Conservation (phyloP, 2,113 vertebrate species). For the Pluvianellus socialis region DNA sequence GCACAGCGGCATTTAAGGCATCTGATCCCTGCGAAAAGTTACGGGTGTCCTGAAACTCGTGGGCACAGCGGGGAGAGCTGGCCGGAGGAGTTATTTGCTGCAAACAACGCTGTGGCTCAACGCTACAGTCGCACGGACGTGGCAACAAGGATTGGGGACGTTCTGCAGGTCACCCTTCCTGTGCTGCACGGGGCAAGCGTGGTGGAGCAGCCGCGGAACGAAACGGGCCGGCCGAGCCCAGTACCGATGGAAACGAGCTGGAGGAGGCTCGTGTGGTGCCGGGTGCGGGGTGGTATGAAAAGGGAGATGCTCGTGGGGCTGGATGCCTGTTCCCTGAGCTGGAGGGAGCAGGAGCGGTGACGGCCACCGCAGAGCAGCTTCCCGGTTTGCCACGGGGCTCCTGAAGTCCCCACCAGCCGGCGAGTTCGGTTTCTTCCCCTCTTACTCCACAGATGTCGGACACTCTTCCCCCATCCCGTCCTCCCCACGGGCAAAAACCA, state of each 20-base stretch:
- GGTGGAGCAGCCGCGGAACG: neutral
- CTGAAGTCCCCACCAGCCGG: neutral
- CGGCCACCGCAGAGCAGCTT: neutral
- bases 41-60: neutral
- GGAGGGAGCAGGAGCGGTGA: neutral
- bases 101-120: rapidly evolving
- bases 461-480: neutral
- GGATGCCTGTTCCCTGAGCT: rapidly evolving
- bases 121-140: rapidly evolving
- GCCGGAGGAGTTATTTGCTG: rapidly evolving
- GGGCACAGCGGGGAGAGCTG: neutral
- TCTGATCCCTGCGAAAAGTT: neutral
- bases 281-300: neutral
- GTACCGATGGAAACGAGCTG: neutral
- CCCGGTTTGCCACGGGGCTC: neutral
- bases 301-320: neutral
- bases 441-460: neutral
- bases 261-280: neutral
- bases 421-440: neutral
- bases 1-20: neutral
- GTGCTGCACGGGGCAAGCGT: rapidly evolving
- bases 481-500: neutral
- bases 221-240: neutral
- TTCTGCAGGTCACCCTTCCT: neutral
- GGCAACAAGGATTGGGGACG: neutral